A percentile compares a stretch with the other conserved stretches of the same genome.
Evolutionary conservation across 2,113 vertebrate genomes (phyloP).

Genomic region (Pantherophis guttatus): DNA sequence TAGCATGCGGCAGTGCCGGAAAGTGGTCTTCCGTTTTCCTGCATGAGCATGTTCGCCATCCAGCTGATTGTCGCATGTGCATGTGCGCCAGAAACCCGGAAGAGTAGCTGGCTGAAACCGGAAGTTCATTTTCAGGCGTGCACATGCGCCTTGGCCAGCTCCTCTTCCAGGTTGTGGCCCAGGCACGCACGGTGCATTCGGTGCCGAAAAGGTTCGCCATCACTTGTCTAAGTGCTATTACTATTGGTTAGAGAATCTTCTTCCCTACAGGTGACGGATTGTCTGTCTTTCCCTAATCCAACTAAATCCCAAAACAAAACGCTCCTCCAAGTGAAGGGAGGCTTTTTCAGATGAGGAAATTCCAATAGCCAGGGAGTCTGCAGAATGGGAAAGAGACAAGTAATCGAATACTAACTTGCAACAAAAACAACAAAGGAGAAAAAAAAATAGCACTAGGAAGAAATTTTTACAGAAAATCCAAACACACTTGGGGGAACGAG

Average conservation of each 20-base stretch:
- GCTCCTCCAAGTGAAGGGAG: neutral
- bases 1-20: too few relatives aligned
- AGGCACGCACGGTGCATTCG: too few relatives aligned
- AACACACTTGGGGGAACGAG: neutral
- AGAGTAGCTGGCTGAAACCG: too few relatives aligned
- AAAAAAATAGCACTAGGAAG: neutral
- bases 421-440: neutral
- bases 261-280: neutral
- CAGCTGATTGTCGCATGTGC: too few relatives aligned
- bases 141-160: too few relatives aligned
- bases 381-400: neutral
- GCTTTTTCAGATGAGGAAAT: neutral
- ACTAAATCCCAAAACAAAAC: neutral
- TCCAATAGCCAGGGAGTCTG: neutral
- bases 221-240: too few relatives aligned
- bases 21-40: too few relatives aligned
- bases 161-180: too few relatives aligned
- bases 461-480: neutral
- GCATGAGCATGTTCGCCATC: too few relatives aligned
- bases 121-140: too few relatives aligned
- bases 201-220: too few relatives aligned
- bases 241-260: neutral
- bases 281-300: neutral
- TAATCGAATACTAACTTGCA: neutral
- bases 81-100: too few relatives aligned